phyloP scores from a whole-genome alignment of 2,113 vertebrate species.

The Myodes glareolus region DNA sequence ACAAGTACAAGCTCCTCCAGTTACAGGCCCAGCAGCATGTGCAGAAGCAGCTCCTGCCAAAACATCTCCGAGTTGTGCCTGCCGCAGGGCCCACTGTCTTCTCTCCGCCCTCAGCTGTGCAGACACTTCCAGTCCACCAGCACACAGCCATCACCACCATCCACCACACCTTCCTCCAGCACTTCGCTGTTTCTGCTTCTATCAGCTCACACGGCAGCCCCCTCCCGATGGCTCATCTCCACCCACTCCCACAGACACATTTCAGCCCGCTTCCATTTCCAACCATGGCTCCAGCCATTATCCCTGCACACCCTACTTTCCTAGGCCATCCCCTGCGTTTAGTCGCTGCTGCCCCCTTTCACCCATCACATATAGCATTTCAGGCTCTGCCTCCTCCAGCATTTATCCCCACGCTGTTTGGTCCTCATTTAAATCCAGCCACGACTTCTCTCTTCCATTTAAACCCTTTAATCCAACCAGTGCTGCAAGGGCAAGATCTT shows the following conservation, averaged over 20 bases:
- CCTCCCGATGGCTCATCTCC: conserved; percentile 88
- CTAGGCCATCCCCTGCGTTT: conserved; percentile 86
- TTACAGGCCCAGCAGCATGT: conserved; percentile 97
- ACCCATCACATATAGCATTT: conserved; percentile 88
- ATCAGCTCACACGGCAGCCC: conserved; percentile 81
- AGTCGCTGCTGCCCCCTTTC: conserved; percentile 83
- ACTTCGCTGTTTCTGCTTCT: conserved; percentile 88
- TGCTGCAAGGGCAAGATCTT: conserved; percentile 89
- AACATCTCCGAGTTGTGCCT: conserved; percentile 85
- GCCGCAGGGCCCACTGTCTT: conserved; percentile 82
- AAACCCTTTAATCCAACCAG: conserved; percentile 87
- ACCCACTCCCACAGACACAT: conserved; percentile 89
- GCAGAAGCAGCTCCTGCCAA: conserved; percentile 92
- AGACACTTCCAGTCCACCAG: conserved; percentile 84
- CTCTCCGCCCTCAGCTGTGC: conserved; percentile 82
- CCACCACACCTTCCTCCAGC: conserved; percentile 92
- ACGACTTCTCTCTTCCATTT: conserved; percentile 85
- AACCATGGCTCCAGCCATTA: conserved; percentile 82
- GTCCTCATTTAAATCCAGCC: conserved; percentile 85
- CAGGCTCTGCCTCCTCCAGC: conserved; percentile 84
- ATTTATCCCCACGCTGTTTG: conserved; percentile 87
- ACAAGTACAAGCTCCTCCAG: conserved; percentile 96
- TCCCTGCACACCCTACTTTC: conserved; percentile 87
- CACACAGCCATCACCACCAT: conserved; percentile 88
- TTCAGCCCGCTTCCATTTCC: conserved; percentile 88